Base-by-base conservation (phyloP, 2,888 invertebrate species). In the Aricia artaxerxes region DNA sequence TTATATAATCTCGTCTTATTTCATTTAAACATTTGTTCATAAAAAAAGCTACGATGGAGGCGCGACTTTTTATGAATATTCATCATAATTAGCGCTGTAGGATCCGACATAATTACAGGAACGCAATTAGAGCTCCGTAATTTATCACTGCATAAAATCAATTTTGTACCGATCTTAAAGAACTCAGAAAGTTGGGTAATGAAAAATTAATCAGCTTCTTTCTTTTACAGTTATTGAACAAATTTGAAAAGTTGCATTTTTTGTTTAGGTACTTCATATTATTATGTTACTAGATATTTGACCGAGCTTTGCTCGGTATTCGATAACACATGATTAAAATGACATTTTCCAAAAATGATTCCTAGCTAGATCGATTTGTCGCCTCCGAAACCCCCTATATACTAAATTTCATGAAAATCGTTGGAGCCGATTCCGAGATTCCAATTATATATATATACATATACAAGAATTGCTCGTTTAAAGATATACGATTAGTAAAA, bases 91-190 rank as follows among this genome's bases (percentile, higher is more conserved):
- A 76, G 49, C 16, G 13, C 57, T 73, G 57, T 57, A 13, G 76
- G 53, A 35, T 49, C 76, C 53, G 35, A 57, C 16, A 76, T 76
- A 76, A 76, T 76, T 57, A 57, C 76, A 35, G 76, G 24, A 35
- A 16, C 49, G 76, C 76, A 76, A 76, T 76, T 76, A 76, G 76
- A 76, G 76, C 49, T 13, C 4, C 31, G 53, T 76, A 35, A 76
- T 76, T 76, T 76, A 73, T 53, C 31, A 35, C 57, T 53, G 57
- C 35, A 76, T 57, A 31, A 53, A 44, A 76, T 76, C 49, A 76
- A 76, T n/a, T 73, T 69, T 35, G 35, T 35, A 35, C 11, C 35
- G 5, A 69, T 69, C 69, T 31, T 13, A 11, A 35, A 69, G 16
- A 69, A 69, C 69, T 69, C 69, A 69, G n/a, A 61, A 69, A 69